Evolutionary conservation across 2,113 vertebrate species (phyloP).

Genomic region (Takifugu flavidus): DNA sequence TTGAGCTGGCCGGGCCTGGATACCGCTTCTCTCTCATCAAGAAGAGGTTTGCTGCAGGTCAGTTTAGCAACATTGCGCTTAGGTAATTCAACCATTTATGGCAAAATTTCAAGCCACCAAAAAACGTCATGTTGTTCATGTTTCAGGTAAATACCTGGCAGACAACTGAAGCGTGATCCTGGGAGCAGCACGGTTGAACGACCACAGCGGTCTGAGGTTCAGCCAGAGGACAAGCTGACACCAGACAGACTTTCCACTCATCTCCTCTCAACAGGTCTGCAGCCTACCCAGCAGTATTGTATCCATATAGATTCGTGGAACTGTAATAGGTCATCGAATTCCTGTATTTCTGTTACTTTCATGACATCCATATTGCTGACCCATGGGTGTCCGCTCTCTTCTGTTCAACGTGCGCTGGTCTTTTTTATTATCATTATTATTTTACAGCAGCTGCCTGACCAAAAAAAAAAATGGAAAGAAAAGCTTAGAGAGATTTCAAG

Average conservation of each 20-base stretch:
- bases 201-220: constrained; percentile 31
- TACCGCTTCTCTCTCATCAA: constrained; percentile 98
- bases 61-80: constrained; percentile 16
- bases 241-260: constrained; percentile 40
- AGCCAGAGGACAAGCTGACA: constrained; percentile 53
- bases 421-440: constrained; percentile 20
- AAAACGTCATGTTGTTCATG: constrained; percentile 6
- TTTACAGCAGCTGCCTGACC: constrained; percentile 76
- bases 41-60: constrained; percentile 97
- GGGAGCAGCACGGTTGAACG: constrained; percentile 49
- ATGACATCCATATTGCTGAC: constrained; percentile 68
- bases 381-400: constrained; percentile 54
- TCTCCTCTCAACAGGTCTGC: constrained; percentile 67
- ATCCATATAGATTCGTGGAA: constrained; percentile 87
- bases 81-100: too few species aligned
- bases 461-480: constrained; percentile 6
- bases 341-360: constrained; percentile 95
- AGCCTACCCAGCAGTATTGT: constrained; percentile 90
- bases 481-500: not conserved
- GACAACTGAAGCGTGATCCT: constrained; percentile 81
- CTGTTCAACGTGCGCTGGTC: constrained; percentile 51
- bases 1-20: constrained; percentile 90
- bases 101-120: too few species aligned
- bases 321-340: constrained; percentile 89
- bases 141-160: constrained; percentile 93